Conservation (phyloP, 2,888 invertebrate genomes). For the Atethmia centrago region DNA sequence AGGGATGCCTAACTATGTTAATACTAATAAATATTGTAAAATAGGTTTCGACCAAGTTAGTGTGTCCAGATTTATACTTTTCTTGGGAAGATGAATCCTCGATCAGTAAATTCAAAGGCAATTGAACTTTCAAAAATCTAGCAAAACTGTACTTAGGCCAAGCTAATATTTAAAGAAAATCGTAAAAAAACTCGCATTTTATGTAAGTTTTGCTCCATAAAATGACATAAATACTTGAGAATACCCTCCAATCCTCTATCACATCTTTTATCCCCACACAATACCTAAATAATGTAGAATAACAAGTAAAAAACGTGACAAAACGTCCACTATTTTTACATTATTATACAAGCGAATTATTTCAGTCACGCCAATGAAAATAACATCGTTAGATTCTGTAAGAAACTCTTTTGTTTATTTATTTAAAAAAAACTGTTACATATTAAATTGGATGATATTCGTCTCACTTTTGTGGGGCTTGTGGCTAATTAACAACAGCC, state of each 20-base stretch:
- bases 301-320: neutral
- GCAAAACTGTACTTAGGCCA: too few species aligned
- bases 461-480: neutral
- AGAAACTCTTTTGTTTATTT: neutral
- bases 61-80: too few species aligned
- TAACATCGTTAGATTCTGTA: slow-evolving; percentile 11
- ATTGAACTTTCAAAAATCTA: too few species aligned
- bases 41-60: too few species aligned
- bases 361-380: neutral
- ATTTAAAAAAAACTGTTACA: slow-evolving; percentile 9
- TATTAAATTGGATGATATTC: slow-evolving; percentile 15
- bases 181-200: neutral
- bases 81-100: too few species aligned
- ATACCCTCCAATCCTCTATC: neutral
- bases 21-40: neutral
- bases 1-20: neutral
- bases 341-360: neutral
- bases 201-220: neutral
- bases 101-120: neutral
- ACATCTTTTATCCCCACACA: neutral
- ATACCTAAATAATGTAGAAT: neutral
- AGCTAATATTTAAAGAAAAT: neutral
- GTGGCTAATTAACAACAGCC: too few species aligned
- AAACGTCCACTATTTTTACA: neutral
- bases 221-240: too few species aligned